Base-by-base conservation (phyloP, 2,113 vertebrate species). In the Aegotheles bennettii region DNA sequence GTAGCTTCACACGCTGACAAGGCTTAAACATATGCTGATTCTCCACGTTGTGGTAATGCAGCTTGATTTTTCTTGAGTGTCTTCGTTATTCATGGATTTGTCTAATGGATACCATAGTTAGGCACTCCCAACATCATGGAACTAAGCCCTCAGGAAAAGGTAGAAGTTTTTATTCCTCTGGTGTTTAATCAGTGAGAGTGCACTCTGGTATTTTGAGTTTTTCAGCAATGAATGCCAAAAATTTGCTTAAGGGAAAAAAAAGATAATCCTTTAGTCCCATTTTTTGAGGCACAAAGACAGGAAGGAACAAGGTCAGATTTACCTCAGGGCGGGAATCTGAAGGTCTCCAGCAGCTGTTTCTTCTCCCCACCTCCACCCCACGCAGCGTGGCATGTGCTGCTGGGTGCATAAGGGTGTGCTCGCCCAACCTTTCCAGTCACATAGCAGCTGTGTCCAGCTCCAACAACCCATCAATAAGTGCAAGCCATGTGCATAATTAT, bases 331-430 rank as follows among this genome's bases (percentile, higher is more conserved):
- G 70, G 53, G 18, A 76, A 61, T 10, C 18, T 36, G 18, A 16
- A 54, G 35, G 12, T 93, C 17, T 54, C 47, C 68, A 80, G n/a
- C 43, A 65, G 4, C 75, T 35, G 0, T 59, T 74, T 75, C 57
- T 60, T 77, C 16, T 77, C 23, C 28, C 26, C 16, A 11, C 31
- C 38, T 65, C n/a, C 35, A 1, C 6, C 20, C n/a, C 18, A 16
- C 0, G 1, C 50, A 29, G 29, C 5, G 0, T 40, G 29, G 43
- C 64, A 60, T 1, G 0, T 64, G 16, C 43, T 70, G 42, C 23
- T 57, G 70, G 36, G 36, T 25, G 56, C 31, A 2, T 47, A 51
- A 63, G 48, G 42, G 56, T 31, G 36, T 4, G 13, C 36, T 69
- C 77, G 36, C 28, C 33, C n/a, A 45, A 23, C 26, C 43, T 29